Evolutionary conservation across 2,888 invertebrate genomes (phyloP), one percentile per base, ranked within the genome.

Genomic region (Drosophila neonasuta): DNA sequence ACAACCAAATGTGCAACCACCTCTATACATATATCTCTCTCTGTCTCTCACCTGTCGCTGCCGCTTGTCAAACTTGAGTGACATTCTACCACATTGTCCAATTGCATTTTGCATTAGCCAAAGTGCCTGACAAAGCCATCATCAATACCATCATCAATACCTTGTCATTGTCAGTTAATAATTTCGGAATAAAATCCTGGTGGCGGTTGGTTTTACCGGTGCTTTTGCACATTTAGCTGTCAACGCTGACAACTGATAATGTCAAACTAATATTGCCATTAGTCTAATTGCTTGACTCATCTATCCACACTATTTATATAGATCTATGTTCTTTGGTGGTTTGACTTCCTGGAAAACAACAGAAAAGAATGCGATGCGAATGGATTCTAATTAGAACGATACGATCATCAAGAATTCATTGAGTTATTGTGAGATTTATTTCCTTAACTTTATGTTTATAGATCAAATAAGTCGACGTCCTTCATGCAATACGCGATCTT

Each of bases 1-100:
- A 39, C 71, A 55, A 56, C 8, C 41, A 74, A 57, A 63, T 57
- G n/a, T 20, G 41, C 17, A 20, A 24, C 30, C 10, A 49, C 13
- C 10, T 10, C 30, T 41, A 3, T 20, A 20, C 3, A 20, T 20
- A 17, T 29, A n/a, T 17, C 17, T 17, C 17, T 42, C n/a, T 36
- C 6, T 11, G 6, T 11, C 36, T 30, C 41, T 51, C 58, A 51
- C 30, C 32, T 42, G 20, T 11, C 42, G 13, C 9, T 42, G 20
- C 11, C 32, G 13, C 6, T 42, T 59, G 58, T 34, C 52, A 24
- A 51, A 24, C 11, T n/a, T 51, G 58, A 58, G 42, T 42, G 51
- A 11, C 32, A 50, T 30, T 42, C 32, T 32, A 13, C 41, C 17
- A 20, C 20, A 8, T 42, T 11, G 32, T 34, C 34, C 13, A 42